phyloP scores from a whole-genome alignment of 2,888 invertebrate species.

The Drosophila emarginata region DNA sequence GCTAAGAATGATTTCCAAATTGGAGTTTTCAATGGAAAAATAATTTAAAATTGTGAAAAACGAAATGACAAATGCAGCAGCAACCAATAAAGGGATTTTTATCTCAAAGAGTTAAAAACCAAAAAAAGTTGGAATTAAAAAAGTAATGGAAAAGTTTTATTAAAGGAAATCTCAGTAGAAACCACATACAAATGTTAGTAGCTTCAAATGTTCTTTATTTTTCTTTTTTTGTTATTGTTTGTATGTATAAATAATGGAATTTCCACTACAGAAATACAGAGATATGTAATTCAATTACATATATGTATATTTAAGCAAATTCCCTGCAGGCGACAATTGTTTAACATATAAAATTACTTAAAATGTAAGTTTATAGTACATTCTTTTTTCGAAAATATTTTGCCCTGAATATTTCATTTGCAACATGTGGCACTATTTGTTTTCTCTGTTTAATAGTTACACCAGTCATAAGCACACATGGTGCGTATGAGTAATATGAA shows the following conservation, averaged over 20 bases:
- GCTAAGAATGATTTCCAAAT: not conserved
- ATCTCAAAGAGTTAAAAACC: not conserved
- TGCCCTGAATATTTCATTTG: conserved; percentile 4
- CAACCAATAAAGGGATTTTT: not conserved
- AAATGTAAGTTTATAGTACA: not conserved
- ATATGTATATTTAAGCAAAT: not conserved
- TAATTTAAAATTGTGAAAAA: not conserved
- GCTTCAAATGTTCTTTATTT: not conserved
- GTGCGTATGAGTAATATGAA: conserved; percentile 70
- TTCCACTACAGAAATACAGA: not conserved
- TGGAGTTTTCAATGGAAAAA: not conserved
- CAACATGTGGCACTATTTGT: not conserved
- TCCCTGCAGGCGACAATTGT: not conserved
- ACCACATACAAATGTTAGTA: not conserved
- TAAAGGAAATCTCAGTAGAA: not conserved
- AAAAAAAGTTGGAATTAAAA: not conserved
- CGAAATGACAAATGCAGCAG: not conserved
- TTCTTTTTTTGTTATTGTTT: not conserved
- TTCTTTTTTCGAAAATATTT: not conserved
- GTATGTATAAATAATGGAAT: not conserved
- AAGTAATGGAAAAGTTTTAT: not conserved
- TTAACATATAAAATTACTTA: not conserved
- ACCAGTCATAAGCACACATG: conserved; percentile 19
- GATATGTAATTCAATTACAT: not conserved
- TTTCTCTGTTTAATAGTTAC: not conserved